Evolutionary conservation across 2,113 vertebrate genomes (phyloP).

Genomic region (Fulica atra): DNA sequence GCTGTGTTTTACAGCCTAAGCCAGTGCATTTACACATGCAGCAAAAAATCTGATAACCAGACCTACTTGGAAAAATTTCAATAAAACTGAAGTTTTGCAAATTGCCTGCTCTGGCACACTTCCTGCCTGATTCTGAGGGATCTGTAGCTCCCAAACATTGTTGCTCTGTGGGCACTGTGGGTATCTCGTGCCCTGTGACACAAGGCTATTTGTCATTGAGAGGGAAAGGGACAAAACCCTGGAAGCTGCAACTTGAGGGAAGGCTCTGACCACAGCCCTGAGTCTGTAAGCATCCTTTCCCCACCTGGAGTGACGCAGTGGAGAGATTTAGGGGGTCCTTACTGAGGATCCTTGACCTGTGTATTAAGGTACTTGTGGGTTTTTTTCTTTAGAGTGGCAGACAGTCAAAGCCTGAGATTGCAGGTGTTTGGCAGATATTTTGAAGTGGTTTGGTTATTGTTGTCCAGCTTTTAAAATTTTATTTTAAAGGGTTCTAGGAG

Average conservation of each 20-base stretch:
- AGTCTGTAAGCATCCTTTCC: not conserved
- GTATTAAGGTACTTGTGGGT: rapidly evolving
- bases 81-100: not conserved
- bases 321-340: not conserved
- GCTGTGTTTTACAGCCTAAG: not conserved
- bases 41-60: not conserved
- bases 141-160: rapidly evolving
- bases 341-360: not conserved
- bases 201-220: not conserved
- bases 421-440: not conserved
- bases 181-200: rapidly evolving
- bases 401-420: not conserved
- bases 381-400: not conserved
- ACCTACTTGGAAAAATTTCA: not conserved
- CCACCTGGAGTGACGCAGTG: rapidly evolving
- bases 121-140: not conserved
- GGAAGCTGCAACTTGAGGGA: not conserved
- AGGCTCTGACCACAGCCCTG: not conserved
- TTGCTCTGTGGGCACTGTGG: not conserved
- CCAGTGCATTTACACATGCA: not conserved
- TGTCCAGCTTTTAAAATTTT: not conserved
- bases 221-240: not conserved
- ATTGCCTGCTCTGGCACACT: not conserved
- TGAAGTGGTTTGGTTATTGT: not conserved
- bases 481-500: not conserved